phyloP scores from a whole-genome alignment of 2,888 invertebrate species.

The Exocentrus adspersus region DNA sequence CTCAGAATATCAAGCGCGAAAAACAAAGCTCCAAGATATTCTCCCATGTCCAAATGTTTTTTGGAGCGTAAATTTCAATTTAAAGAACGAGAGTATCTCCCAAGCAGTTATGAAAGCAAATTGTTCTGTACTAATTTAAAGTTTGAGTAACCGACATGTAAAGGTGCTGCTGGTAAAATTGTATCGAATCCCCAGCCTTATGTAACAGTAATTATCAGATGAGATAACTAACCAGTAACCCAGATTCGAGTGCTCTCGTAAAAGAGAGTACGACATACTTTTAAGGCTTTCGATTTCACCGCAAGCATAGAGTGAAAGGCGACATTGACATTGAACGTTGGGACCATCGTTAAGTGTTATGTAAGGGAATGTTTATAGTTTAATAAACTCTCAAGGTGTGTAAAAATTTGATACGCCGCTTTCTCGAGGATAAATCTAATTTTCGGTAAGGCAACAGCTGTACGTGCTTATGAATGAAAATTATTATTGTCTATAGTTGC shows the following conservation, averaged over 20 bases:
- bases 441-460: not conserved
- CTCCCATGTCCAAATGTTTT: too few species aligned
- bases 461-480: not conserved
- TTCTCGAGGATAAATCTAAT: not conserved
- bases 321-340: constrained; percentile 14
- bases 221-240: not conserved
- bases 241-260: constrained; percentile 3
- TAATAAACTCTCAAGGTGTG: not conserved
- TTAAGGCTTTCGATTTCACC: constrained; percentile 4
- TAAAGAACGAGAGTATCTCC: too few species aligned
- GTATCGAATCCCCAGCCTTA: not conserved
- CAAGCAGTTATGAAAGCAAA: too few species aligned
- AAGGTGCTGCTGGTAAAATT: too few species aligned
- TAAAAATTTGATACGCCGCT: not conserved
- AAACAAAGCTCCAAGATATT: too few species aligned
- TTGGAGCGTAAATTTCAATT: too few species aligned
- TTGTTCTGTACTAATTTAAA: too few species aligned
- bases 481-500: not conserved
- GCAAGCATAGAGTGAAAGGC: not conserved
- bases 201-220: not conserved
- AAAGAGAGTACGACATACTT: constrained; percentile 11
- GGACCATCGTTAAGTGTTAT: not conserved
- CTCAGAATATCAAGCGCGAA: too few species aligned
- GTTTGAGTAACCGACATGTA: too few species aligned
- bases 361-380: not conserved